Base-by-base conservation (phyloP, 2,888 invertebrate genomes). In the Malacosoma neustria region DNA sequence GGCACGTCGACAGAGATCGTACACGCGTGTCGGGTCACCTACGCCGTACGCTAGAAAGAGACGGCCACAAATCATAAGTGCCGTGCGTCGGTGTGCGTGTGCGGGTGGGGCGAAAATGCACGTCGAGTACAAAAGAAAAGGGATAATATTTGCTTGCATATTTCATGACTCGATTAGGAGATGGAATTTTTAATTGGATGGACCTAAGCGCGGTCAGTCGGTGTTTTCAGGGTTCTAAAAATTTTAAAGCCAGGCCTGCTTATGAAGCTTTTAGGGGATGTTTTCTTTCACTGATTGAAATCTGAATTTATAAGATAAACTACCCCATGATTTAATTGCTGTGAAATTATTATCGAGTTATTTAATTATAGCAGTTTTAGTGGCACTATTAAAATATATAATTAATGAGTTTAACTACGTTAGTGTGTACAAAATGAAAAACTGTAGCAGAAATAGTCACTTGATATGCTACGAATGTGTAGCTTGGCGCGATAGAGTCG, bases 141-240 rank as follows among this genome's bases (percentile, higher is more conserved):
- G 84, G 84, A 84, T 84, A 85, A 81, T 84, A 85, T 84, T 85
- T 85, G 82, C 85, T 72, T 85, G 84, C 84, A 84, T 85, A 84
- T 84, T 85, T 85, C 75, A 85, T 82, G 81, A 82, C 85, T 85
- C 84, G 84, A 84, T 85, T 84, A 84, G 75, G 70, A 79, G 84
- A 85, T 84, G 80, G 84, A 84, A 85, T 84, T 85, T 84, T 85
- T 85, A 84, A 85, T 84, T 84, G 77, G 72, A 79, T 70, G 79
- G 79, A 80, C 81, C 61, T 50, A 53, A 64, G 61, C 64, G 65
- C 74, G 82, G 82, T 82, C 84, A 82, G 70, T 73, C 48, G 53
- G 44, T 46, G 52, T 55, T 55, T 56, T 54, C 42, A 51, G 44
- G 43, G 40, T 35, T 40, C 42, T 48, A 48, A 53, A 43, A 49